A percentile compares a stretch with the other conserved stretches of the same genome.
Conservation (phyloP, 2,113 vertebrate species). For the Epinephelus moara region DNA sequence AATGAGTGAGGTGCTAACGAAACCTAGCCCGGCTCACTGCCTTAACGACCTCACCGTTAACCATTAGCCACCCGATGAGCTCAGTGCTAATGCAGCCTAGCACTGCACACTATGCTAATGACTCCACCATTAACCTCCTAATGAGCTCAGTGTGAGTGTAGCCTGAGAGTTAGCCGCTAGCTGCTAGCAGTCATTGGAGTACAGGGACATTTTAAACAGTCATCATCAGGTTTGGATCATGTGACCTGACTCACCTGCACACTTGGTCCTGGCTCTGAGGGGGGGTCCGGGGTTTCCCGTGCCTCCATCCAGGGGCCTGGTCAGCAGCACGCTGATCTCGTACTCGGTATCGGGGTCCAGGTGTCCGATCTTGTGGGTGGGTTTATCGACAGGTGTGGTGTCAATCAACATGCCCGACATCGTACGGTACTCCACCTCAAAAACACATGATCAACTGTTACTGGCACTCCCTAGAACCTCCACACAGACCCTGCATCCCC, state of each 20-base stretch:
- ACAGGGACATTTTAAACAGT: neutral
- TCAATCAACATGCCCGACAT: constrained; percentile 92
- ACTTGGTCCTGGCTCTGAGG: constrained; percentile 93
- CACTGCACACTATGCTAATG: constrained; percentile 49
- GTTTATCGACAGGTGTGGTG: constrained; percentile 93
- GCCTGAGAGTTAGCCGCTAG: constrained; percentile 33
- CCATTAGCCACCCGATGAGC: constrained; percentile 72
- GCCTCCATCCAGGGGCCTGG: constrained; percentile 94
- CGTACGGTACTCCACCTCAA: constrained; percentile 91
- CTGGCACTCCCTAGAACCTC: neutral
- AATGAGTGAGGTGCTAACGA: constrained; percentile 58
- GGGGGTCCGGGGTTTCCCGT: constrained; percentile 94
- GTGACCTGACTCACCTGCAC: constrained; percentile 89
- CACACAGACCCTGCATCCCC: neutral
- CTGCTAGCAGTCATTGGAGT: constrained; percentile 6
- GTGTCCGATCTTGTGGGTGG: constrained; percentile 96
- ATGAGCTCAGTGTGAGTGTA: constrained; percentile 44
- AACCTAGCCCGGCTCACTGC: constrained; percentile 35
- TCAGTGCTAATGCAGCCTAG: constrained; percentile 60
- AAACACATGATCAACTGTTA: no score
- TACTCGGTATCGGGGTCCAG: constrained; percentile 97
- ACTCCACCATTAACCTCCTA: constrained; percentile 58
- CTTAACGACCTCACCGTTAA: constrained; percentile 61
- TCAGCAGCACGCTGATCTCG: constrained; percentile 95
- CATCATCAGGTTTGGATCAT: neutral